Conservation (phyloP, 2,113 vertebrate genomes). For the Panurus biarmicus region DNA sequence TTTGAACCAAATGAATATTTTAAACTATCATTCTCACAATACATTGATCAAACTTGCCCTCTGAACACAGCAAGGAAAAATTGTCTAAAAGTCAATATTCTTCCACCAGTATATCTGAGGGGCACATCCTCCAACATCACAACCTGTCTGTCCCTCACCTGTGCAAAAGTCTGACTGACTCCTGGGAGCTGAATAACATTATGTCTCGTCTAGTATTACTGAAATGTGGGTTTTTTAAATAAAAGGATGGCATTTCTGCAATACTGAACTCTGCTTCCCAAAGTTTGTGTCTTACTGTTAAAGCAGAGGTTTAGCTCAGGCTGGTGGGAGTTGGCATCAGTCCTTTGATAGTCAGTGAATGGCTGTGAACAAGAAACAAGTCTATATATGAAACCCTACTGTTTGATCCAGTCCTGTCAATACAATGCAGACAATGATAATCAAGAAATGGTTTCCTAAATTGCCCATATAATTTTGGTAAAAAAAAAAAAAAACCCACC, state of each 20-base stretch:
- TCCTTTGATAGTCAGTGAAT: neutral
- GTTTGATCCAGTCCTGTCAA: neutral
- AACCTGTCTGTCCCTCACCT: neutral
- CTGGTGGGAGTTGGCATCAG: neutral
- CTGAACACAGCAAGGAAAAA: neutral
- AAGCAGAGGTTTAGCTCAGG: neutral
- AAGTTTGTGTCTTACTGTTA: neutral
- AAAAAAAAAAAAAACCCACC: neutral
- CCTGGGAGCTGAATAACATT: neutral
- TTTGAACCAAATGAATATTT: slow-evolving; percentile 29
- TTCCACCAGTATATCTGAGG: neutral
- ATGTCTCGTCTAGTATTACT: neutral
- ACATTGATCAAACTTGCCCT: neutral
- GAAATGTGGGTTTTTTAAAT: rapidly evolving
- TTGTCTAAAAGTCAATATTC: neutral
- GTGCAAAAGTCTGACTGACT: neutral
- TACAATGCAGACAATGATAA: neutral
- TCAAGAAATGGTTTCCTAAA: neutral
- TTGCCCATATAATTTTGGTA: neutral
- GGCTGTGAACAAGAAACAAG: neutral
- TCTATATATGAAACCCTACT: neutral
- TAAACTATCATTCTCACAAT: neutral
- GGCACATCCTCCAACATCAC: neutral
- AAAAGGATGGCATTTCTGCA: neutral
- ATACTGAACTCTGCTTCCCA: neutral